phyloP scores from a whole-genome alignment of 2,113 vertebrate species.

The Scomber scombrus region DNA sequence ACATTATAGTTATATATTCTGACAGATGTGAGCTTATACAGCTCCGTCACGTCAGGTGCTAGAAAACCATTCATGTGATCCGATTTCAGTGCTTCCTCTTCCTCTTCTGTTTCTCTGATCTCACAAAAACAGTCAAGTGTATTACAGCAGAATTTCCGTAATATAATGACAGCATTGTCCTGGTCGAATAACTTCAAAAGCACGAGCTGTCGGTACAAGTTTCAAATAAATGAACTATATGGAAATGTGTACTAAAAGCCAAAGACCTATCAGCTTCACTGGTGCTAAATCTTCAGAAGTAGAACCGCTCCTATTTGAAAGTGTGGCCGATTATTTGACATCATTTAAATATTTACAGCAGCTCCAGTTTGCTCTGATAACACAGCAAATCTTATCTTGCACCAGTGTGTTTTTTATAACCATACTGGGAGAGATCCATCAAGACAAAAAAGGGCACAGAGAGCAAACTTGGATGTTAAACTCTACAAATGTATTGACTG shows the following conservation, averaged over 20 bases:
- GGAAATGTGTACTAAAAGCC: not conserved
- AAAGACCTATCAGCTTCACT: not conserved
- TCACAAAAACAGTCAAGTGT: not conserved
- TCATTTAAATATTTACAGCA: not conserved
- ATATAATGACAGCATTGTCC: conserved; percentile 24
- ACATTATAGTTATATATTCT: not conserved
- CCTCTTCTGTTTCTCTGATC: conserved; percentile 29
- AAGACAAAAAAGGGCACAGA: no score
- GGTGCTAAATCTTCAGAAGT: not conserved
- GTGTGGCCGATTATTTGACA: not conserved
- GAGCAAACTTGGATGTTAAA: no score
- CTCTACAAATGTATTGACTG: no score
- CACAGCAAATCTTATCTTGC: no score
- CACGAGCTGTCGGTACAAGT: not conserved
- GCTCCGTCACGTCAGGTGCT: not conserved
- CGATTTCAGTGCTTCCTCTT: conserved; percentile 26
- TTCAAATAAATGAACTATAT: not conserved
- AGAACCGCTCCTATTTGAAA: no score
- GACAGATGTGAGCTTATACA: not conserved
- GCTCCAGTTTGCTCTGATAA: no score
- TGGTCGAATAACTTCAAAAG: not conserved
- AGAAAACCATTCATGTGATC: not conserved
- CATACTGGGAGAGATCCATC: no score
- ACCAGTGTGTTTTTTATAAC: no score
- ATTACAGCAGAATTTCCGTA: not conserved